phyloP scores from a whole-genome alignment of 2,113 vertebrate genomes.

The Solenodon paradoxus region DNA sequence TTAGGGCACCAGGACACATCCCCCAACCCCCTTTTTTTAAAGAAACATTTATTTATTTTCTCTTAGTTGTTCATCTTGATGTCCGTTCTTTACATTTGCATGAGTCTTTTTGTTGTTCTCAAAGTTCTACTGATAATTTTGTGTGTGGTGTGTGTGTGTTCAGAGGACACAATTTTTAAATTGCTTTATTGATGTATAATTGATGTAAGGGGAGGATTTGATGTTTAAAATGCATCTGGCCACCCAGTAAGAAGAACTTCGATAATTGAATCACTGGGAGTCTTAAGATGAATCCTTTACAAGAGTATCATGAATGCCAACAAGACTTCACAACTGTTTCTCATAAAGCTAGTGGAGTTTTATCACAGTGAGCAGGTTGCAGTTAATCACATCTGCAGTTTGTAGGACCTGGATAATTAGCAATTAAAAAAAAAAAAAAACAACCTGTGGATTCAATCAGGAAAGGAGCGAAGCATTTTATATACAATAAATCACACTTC shows the following conservation, averaged over 20 bases:
- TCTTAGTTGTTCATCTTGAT: too few relatives aligned
- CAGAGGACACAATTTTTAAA: neutral
- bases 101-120: neutral
- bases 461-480: neutral
- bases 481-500: neutral
- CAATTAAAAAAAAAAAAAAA: constrained; percentile 34
- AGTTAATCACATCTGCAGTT: neutral
- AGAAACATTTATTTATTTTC: too few relatives aligned
- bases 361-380: neutral
- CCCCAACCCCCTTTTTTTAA: too few relatives aligned
- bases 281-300: neutral
- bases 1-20: too few relatives aligned
- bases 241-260: neutral
- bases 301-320: neutral
- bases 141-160: neutral
- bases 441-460: neutral
- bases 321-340: neutral
- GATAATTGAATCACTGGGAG: neutral
- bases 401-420: neutral
- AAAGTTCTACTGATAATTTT: neutral
- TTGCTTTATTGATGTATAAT: neutral
- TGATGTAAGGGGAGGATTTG: neutral
- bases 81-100: too few relatives aligned
- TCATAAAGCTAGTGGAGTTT: neutral
- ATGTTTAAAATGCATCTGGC: constrained; percentile 1